These are phyloP conservation scores for Neopipo cinnamomea DNA, from an alignment of 2,113 vertebrate genomes.

Conservation along the genomic window DNA sequence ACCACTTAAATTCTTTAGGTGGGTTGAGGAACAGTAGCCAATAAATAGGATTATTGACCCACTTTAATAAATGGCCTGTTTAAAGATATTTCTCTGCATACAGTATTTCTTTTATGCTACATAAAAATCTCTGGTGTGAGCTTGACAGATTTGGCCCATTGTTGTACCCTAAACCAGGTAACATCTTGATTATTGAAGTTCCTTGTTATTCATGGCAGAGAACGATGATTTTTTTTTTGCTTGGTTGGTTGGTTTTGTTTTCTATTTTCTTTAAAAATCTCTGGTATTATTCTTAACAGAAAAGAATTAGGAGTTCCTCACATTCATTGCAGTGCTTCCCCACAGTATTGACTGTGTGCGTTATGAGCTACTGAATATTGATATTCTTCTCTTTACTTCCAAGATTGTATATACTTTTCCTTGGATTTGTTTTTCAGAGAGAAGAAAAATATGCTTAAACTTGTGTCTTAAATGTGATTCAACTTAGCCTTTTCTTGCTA, in stretches of 20 bases:
- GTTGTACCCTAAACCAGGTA: not conserved
- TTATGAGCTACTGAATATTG: not conserved
- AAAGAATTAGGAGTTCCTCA: not conserved
- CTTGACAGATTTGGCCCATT: not conserved
- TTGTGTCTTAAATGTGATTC: not conserved
- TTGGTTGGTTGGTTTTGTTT: too few relatives aligned
- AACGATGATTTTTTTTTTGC: not conserved
- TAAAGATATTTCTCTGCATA: not conserved
- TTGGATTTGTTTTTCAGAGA: not conserved
- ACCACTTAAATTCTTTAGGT: not conserved
- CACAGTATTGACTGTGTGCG: not conserved
- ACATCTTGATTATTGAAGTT: slow-evolving; percentile 7
- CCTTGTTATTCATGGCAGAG: not conserved
- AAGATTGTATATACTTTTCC: not conserved
- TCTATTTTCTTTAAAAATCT: not conserved
- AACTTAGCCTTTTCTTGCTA: not conserved
- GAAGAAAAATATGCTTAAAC: not conserved
- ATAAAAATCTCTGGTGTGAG: not conserved
- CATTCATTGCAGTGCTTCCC: not conserved
- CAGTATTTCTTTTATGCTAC: not conserved
- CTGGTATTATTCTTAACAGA: not conserved
- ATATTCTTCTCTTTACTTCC: not conserved
- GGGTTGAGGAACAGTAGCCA: not conserved
- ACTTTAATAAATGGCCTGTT: slow-evolving; percentile 13
- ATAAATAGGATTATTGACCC: not conserved